Conservation (phyloP, 30 jellyfish, hydroid and myxozoan genomes). For the Sanderia malayensis region DNA sequence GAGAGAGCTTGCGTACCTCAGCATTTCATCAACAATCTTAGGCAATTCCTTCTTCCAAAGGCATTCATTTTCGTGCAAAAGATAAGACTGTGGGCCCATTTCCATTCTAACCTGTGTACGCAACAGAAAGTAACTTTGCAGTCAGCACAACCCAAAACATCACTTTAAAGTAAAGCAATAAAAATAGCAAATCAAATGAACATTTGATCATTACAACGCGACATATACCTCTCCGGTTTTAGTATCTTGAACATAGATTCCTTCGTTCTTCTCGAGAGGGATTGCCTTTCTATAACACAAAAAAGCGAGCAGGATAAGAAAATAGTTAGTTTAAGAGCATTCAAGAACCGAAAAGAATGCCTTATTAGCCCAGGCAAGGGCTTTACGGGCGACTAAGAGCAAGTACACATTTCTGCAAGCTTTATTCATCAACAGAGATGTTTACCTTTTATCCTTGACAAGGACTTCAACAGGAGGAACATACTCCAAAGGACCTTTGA, state of each 20-base stretch:
- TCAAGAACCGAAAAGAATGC: no score
- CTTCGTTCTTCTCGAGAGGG: conserved; percentile 89
- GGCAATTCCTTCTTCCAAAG: conserved; percentile 86
- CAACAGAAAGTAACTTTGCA: neutral
- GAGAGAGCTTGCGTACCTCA: conserved; percentile 76
- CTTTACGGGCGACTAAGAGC: no score
- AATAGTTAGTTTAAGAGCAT: no score
- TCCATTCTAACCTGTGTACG: conserved; percentile 71
- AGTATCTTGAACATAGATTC: conserved; percentile 78
- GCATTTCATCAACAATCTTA: conserved; percentile 57
- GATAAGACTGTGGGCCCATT: conserved; percentile 89
- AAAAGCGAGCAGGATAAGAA: no score
- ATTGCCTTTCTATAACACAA: conserved; percentile 88
- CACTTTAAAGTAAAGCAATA: no score
- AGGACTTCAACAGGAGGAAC: conserved; percentile 83
- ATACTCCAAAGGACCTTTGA: conserved; percentile 81
- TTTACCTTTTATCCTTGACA: conserved; percentile 73
- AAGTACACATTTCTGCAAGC: no score
- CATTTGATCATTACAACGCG: neutral
- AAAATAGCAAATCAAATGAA: neutral
- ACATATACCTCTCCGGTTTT: conserved; percentile 79
- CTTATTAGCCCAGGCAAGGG: no score
- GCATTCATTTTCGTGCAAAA: conserved; percentile 70
- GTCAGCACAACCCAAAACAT: no score
- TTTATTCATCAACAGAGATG: no score